Evolutionary conservation across 2,797 vertebrate genomes (phyloP).

Genomic region (Sciaenops ocellatus): DNA sequence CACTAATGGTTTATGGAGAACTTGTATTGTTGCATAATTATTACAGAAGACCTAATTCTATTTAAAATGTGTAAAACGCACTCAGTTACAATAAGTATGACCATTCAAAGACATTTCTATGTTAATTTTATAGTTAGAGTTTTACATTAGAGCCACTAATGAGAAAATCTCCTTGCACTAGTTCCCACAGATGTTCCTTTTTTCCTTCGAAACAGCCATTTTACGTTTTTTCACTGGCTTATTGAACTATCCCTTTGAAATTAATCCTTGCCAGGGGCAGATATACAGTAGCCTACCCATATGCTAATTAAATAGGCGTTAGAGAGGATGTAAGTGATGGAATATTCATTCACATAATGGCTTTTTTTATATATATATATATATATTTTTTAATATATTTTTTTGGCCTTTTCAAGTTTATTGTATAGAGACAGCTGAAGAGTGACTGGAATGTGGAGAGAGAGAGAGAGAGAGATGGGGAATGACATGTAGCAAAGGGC

Average conservation of each 20-base stretch:
- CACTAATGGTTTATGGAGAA: background rate
- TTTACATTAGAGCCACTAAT: slow-evolving; percentile 30
- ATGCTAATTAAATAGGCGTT: slow-evolving; percentile 58
- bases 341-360: slow-evolving; percentile 51
- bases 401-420: too few species aligned
- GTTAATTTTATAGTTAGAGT: background rate
- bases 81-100: background rate
- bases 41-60: slow-evolving; percentile 9
- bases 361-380: too few species aligned
- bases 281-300: slow-evolving; percentile 47
- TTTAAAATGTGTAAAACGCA: background rate
- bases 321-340: slow-evolving; percentile 32
- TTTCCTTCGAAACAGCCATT: slow-evolving; percentile 15
- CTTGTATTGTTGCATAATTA: background rate
- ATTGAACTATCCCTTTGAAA: slow-evolving; percentile 53
- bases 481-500: too few species aligned
- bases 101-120: slow-evolving; percentile 18
- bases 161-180: slow-evolving; percentile 23
- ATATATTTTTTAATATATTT: too few species aligned
- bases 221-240: slow-evolving; percentile 24
- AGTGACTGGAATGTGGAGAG: too few species aligned
- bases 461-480: too few species aligned
- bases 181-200: slow-evolving; percentile 33
- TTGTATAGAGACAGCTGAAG: too few species aligned
- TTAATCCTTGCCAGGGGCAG: slow-evolving; percentile 53